A percentile compares a stretch with the other conserved stretches of the same genome.
Conservation (phyloP, 2,797 vertebrate species). For the Gadopsis marmoratus region DNA sequence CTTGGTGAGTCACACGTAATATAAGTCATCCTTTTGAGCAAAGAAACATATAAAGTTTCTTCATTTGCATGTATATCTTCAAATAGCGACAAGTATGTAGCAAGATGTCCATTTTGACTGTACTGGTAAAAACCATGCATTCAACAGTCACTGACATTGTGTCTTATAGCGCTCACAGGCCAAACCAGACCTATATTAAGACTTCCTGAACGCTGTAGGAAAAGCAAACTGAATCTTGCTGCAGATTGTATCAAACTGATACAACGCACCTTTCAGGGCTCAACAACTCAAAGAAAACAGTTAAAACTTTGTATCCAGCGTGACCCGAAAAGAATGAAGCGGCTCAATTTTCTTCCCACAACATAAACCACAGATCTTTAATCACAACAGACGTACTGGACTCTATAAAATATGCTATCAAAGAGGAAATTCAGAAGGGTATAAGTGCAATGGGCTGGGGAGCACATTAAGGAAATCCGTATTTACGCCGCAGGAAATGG, state of each 20-base stretch:
- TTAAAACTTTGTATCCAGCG: background rate
- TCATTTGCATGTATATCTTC: background rate
- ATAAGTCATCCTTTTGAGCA: background rate
- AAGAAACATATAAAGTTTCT: background rate
- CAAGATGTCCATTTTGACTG: slow-evolving; percentile 8
- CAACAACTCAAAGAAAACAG: background rate
- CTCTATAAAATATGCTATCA: slow-evolving; percentile 50
- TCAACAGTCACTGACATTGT: slow-evolving; percentile 47
- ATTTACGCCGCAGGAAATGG: slow-evolving; percentile 74
- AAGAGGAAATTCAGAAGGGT: slow-evolving; percentile 52
- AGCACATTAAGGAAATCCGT: slow-evolving; percentile 80
- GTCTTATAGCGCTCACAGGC: slow-evolving; percentile 22
- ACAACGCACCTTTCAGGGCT: slow-evolving; percentile 20
- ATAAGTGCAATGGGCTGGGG: slow-evolving; percentile 56
- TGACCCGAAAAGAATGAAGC: slow-evolving; percentile 19
- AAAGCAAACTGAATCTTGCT: slow-evolving; percentile 46
- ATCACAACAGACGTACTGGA: slow-evolving; percentile 15
- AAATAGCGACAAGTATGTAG: background rate
- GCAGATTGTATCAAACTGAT: slow-evolving; percentile 39
- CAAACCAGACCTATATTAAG: slow-evolving; percentile 64
- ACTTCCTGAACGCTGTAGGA: slow-evolving; percentile 66
- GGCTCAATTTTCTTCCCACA: slow-evolving; percentile 21
- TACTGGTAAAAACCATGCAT: slow-evolving; percentile 38
- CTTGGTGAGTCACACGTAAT: slow-evolving; percentile 25
- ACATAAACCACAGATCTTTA: slow-evolving; percentile 6